Conservation (phyloP, 2,797 vertebrate species). For the Gymnodraco acuticeps region DNA sequence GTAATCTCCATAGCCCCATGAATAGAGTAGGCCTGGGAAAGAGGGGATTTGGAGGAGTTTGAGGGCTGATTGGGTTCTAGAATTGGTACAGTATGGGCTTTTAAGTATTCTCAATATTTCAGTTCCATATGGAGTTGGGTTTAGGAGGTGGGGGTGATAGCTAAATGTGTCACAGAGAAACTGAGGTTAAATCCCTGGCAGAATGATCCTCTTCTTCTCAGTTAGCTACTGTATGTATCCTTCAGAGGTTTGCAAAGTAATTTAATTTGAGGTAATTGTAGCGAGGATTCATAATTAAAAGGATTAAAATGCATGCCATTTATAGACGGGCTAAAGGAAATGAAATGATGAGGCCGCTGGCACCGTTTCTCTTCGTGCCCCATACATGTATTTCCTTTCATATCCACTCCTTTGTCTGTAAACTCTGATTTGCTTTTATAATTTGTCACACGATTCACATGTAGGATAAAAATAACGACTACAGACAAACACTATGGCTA, state of each 20-base stretch:
- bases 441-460: constrained; percentile 68
- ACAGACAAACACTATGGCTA: constrained; percentile 46
- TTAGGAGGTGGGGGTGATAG: constrained; percentile 76
- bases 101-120: constrained; percentile 81
- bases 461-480: constrained; percentile 74
- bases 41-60: constrained; percentile 80
- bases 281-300: constrained; percentile 86
- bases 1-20: constrained; percentile 79
- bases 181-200: constrained; percentile 82
- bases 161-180: constrained; percentile 75
- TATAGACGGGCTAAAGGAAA: constrained; percentile 83
- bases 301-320: constrained; percentile 86
- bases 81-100: constrained; percentile 75
- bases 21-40: constrained; percentile 79
- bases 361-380: constrained; percentile 67
- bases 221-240: constrained; percentile 78
- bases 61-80: constrained; percentile 80
- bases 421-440: constrained; percentile 68
- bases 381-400: constrained; percentile 68
- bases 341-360: constrained; percentile 77
- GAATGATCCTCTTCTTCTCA: constrained; percentile 76
- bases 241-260: constrained; percentile 88
- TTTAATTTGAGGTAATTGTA: constrained; percentile 90
- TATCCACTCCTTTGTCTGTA: constrained; percentile 66
- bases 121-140: constrained; percentile 80